A percentile compares a stretch with the other conserved stretches of the same genome.
These are phyloP conservation scores for Acanthosepion lycidas DNA, from an alignment of 2,888 invertebrate species.

Conservation along the genomic window DNA sequence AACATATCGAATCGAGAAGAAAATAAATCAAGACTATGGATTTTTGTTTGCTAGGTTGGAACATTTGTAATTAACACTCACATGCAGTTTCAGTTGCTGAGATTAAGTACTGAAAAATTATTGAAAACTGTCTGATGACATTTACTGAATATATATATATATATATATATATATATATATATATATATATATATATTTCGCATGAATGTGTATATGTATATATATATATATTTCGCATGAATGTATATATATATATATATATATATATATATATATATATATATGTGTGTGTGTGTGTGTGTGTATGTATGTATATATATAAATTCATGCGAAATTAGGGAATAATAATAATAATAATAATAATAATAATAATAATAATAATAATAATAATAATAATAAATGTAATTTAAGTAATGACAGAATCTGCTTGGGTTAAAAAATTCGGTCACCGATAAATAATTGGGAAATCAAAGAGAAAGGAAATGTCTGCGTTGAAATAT, in stretches of 20 bases:
- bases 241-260: no score
- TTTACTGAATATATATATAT: not conserved
- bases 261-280: no score
- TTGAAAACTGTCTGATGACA: not conserved
- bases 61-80: not conserved
- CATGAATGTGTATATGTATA: no score
- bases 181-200: no score
- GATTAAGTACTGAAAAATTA: not conserved
- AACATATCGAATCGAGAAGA: not conserved
- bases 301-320: not conserved
- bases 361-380: not conserved
- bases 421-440: not conserved
- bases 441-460: constrained; percentile 23
- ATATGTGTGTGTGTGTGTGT: no score
- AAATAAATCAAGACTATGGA: not conserved
- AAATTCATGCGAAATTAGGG: not conserved
- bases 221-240: no score
- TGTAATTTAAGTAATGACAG: not conserved
- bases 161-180: no score
- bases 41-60: not conserved
- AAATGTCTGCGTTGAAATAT: constrained; percentile 5
- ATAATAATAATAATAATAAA: not conserved
- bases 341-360: not conserved
- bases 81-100: not conserved
- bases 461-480: not conserved